A percentile compares a stretch with the other conserved stretches of the same genome.
These are phyloP conservation scores for Esox lucius DNA, from an alignment of 2,797 vertebrate species.

Conservation along the genomic window DNA sequence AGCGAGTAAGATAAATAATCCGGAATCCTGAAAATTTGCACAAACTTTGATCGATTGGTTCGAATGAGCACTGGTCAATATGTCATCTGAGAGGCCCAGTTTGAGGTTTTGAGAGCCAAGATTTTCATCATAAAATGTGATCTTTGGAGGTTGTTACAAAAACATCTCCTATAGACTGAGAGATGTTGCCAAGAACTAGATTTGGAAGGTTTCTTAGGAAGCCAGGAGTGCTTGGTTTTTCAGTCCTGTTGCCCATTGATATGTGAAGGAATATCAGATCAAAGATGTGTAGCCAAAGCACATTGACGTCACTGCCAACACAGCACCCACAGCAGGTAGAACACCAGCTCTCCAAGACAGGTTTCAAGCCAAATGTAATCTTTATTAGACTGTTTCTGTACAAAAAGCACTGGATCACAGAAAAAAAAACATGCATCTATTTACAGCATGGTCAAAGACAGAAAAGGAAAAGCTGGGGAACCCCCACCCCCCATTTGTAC, in stretches of 20 bases:
- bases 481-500: conserved; percentile 35
- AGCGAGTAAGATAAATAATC: no score
- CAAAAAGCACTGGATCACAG: conserved; percentile 82
- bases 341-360: conserved; percentile 11
- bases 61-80: conserved; percentile 24
- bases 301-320: neutral
- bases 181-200: conserved; percentile 29
- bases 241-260: conserved; percentile 21
- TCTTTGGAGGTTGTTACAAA: conserved; percentile 47
- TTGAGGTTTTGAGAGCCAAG: conserved; percentile 26
- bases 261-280: conserved; percentile 15
- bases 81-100: conserved; percentile 32
- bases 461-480: conserved; percentile 43
- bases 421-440: conserved; percentile 78
- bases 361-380: conserved; percentile 80
- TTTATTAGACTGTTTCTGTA: conserved; percentile 85
- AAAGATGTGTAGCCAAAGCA: neutral
- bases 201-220: conserved; percentile 32
- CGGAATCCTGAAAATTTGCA: no score
- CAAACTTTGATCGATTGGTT: conserved; percentile 20
- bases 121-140: conserved; percentile 41
- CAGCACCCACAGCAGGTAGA: conserved; percentile 6
- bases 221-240: conserved; percentile 23
- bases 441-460: conserved; percentile 78
- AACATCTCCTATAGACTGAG: conserved; percentile 42